Percentiles rank a stretch among this genome's conserved stretches.
These are phyloP conservation scores for Momotus momota DNA, from an alignment of 2,797 vertebrate species.

Conservation along the genomic window DNA sequence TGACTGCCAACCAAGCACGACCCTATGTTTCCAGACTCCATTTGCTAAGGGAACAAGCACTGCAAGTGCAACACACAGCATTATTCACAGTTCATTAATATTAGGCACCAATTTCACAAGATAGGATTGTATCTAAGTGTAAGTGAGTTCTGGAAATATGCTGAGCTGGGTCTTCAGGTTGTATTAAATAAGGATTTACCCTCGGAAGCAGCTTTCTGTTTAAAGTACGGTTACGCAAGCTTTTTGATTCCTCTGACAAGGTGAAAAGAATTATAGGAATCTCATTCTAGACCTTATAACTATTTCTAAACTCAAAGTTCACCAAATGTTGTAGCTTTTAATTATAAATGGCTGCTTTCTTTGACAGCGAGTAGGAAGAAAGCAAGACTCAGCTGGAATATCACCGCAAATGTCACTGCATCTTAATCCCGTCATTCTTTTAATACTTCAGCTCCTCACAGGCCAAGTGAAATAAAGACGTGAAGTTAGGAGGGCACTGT, in stretches of 20 bases:
- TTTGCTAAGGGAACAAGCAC: rapidly evolving
- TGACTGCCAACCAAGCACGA: neutral
- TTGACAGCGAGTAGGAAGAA: neutral
- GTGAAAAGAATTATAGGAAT: neutral
- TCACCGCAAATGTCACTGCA: neutral
- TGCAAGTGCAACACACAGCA: neutral
- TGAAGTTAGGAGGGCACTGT: neutral
- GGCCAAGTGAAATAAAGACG: neutral
- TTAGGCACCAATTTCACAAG: neutral
- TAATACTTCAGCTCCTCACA: neutral
- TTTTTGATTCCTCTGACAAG: neutral
- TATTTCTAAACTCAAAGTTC: neutral
- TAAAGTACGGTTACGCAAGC: neutral
- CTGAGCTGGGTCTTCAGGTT: neutral
- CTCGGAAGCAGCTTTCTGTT: neutral
- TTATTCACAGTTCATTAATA: neutral
- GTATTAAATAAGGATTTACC: neutral
- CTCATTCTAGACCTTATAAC: neutral
- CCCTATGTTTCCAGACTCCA: neutral
- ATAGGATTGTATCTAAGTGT: neutral
- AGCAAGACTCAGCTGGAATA: neutral
- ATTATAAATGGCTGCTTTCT: neutral
- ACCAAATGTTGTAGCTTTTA: neutral
- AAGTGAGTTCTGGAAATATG: neutral
- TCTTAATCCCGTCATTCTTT: neutral